Base-by-base conservation (phyloP, 2,113 vertebrate species). In the Thamnaconus septentrionalis region DNA sequence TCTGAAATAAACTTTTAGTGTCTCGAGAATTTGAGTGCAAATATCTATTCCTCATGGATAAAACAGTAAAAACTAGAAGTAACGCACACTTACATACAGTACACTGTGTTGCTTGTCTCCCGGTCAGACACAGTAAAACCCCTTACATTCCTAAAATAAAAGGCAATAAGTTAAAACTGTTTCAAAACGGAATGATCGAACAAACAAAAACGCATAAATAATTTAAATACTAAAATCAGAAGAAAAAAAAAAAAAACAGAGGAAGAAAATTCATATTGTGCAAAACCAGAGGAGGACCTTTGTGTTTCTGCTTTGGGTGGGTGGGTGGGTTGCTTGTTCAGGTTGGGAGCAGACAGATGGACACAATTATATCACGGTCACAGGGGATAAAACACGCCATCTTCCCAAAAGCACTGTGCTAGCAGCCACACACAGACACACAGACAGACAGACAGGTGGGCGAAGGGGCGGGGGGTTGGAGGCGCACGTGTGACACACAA, bases 101-200 rank as follows among this genome's bases (percentile, higher is more conserved):
- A 76, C 79, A 86, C 81, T 73, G 72, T 88, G 87, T 81, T 84
- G 88, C 81, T 83, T 87, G 89, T 91, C 88, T 93, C 90, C 92
- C 90, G 91, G 88, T 93, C 87, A 87, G 79, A 89, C 88, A 90
- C 73, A 71, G 69, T 91, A 89, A 90, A 89, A 94, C 86, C 75
- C 76, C 83, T 84, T 93, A 95, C 92, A 93, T 93, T 95, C 91
- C 92, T 93, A 95, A 95, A 88, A 88, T 88, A 91, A 95, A 90
- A 94, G 93, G 92, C 92, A 95, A 91, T 91, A 92, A 89, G 86
- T 89, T 91, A 92, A 31, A 90, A 90, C 78, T 86, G 74, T 90
- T 83, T 74, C 76, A 78, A 49, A 88, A 88, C 81, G 78, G 69
- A 90, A 90, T 45, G 81, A 82, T 71, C 67, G 88, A 89, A 73